Base-by-base conservation (phyloP, 2,797 vertebrate genomes). In the Gallinago nigripennis region DNA sequence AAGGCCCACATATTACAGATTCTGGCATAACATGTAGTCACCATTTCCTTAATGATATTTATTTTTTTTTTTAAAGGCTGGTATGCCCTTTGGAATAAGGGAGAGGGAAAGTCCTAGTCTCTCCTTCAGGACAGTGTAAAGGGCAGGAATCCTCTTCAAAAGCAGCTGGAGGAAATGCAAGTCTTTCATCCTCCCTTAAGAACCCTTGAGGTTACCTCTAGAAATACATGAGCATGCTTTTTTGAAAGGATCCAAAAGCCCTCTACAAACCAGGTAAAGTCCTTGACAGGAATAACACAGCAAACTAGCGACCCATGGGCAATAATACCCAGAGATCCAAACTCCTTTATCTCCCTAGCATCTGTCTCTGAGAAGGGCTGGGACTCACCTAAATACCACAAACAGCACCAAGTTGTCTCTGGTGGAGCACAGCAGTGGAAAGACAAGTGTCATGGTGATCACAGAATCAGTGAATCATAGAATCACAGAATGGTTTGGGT, bases 1-100 rank as follows among this genome's bases (percentile, higher is more conserved):
- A 60, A 97, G 92, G 91, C 35, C 6, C 60, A n/a, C 6, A 21
- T 83, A 72, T 78, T 93, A 66, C 21, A 80, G 69, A 76, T 91
- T 68, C 37, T 76, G 39, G 65, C 7, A 39, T 45, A 73, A 50
- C 8, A 64, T 7, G 2, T 24, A 75, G 41, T 45, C 30, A 27
- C 24, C 45, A 18, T 64, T 86, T 81, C 27, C 35, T 60, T 77
- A 37, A 71, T 41, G 16, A 3, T 33, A 8, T 68, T 14, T 12
- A 1, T n/a, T n/a, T 45, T 80, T 20, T 43, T 3, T 17, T 53
- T 53, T 30, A 37, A 79, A 73, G 15, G 8, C 30, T 71, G 12
- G 4, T 60, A 3, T 23, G 9, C 4, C 5, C 48, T 76, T 61
- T 39, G 33, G 21, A 89, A 37, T 9, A 56, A 39, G 53, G 53